Percentiles rank a stretch among this genome's conserved stretches.
Evolutionary conservation across 1,140 invertebrate genomes (phyloP).

Genomic region (Condylostylus longicornis): DNA sequence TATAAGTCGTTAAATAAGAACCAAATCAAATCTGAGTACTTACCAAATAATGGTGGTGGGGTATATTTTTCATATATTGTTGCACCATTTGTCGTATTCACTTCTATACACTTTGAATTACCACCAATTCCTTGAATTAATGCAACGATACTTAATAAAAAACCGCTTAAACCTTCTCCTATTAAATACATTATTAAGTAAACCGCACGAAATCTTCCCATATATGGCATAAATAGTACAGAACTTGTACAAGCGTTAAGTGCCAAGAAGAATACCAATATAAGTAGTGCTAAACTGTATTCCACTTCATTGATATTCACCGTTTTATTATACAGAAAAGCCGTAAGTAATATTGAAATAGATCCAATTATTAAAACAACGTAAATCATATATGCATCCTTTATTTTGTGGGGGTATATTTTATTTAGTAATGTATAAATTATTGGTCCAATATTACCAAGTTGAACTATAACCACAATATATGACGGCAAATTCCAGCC

Average conservation of each 20-base stretch:
- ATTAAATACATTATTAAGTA: conserved; percentile 52
- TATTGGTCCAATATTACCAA: conserved; percentile 74
- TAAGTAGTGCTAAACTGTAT: conserved; percentile 57
- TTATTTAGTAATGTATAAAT: conserved; percentile 42
- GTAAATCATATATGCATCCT: conserved; percentile 51
- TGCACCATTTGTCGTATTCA: conserved; percentile 19
- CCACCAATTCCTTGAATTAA: conserved; percentile 69
- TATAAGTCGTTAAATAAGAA: too few species aligned
- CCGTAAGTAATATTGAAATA: conserved; percentile 48
- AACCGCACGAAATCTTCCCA: conserved; percentile 63
- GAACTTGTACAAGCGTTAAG: conserved; percentile 85
- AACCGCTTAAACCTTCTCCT: conserved; percentile 70
- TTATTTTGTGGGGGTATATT: conserved; percentile 33
- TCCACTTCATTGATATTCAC: conserved; percentile 38
- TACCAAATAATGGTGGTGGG: conserved; percentile 42
- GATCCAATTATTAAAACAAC: conserved; percentile 48
- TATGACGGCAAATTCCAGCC: conserved; percentile 77
- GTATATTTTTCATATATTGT: conserved; percentile 24
- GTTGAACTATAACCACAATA: conserved; percentile 64
- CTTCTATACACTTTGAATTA: conserved; percentile 37
- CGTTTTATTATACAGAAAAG: conserved; percentile 57
- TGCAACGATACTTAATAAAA: conserved; percentile 71
- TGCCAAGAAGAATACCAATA: conserved; percentile 63
- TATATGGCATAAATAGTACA: conserved; percentile 79
- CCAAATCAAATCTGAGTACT: too few species aligned